Evolutionary conservation across 2,888 invertebrate species (phyloP).

Genomic region (Melanostoma mellinum): DNA sequence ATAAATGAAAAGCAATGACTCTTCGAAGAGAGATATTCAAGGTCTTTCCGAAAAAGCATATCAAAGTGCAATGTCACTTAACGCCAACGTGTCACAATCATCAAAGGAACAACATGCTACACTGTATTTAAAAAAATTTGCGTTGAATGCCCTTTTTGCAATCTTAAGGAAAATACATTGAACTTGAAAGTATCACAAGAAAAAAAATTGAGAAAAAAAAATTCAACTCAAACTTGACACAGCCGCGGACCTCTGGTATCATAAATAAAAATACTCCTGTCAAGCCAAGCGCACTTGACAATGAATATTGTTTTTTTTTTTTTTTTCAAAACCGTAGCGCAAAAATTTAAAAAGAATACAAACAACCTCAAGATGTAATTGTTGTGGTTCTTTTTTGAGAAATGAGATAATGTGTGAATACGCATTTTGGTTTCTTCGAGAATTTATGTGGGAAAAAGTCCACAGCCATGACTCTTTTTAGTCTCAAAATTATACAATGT

Average conservation of each 20-base stretch:
- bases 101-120: slow-evolving; percentile 44
- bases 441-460: no score
- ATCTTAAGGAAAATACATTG: slow-evolving; percentile 30
- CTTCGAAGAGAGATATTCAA: slow-evolving; percentile 40
- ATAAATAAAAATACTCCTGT: slow-evolving; percentile 37
- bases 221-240: slow-evolving; percentile 7
- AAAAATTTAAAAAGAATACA: neutral
- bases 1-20: slow-evolving; percentile 8
- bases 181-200: slow-evolving; percentile 46
- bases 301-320: slow-evolving; percentile 11
- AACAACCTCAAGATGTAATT: neutral
- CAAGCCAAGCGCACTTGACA: slow-evolving; percentile 56
- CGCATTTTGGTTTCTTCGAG: no score
- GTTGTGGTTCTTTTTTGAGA: neutral
- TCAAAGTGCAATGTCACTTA: slow-evolving; percentile 44
- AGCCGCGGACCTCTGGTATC: slow-evolving; percentile 8
- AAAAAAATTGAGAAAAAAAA: slow-evolving; percentile 8
- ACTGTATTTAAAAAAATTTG: slow-evolving; percentile 37
- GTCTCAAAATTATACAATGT: no score
- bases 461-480: no score
- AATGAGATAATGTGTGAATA: neutral
- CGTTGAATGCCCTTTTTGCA: slow-evolving; percentile 54
- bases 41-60: slow-evolving; percentile 39
- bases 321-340: neutral
- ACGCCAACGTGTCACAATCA: slow-evolving; percentile 15